Base-by-base conservation (phyloP, 2,888 invertebrate species). In the Sarcophaga variegata region DNA sequence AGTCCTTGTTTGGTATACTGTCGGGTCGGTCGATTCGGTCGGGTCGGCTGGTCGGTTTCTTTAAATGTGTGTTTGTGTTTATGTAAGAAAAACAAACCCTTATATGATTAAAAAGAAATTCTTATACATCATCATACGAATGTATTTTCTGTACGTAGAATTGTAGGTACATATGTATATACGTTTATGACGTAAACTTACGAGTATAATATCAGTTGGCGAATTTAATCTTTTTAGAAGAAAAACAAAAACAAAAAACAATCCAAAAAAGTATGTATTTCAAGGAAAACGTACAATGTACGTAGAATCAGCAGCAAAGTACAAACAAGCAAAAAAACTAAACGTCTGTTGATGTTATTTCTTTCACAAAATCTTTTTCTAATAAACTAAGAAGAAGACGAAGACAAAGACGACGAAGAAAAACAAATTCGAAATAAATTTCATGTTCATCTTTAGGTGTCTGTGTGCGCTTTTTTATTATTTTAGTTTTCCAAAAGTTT, bases 31-130 rank as follows among this genome's bases (percentile, higher is more conserved):
- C 22, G 37, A 25, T 25, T 25, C 25, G 25, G 37, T 8, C 37
- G 37, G 37, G 37, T 37, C 37, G 37, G 37, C 2, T n/a, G 45
- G 20, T 60, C 22, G 27, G 27, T 63, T 47, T 17, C 6, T 12
- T 54, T 54, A 14, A 54, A 54, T 54, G 14, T 70, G 37, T 67
- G 20, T 22, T 37, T 78, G 49, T 75, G 60, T 74, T 47, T 22
- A 62, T 78, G 49, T 75, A 64, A 20, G 67, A 54, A 81, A 80
- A 81, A 81, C 71, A 85, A 77, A 85, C 84, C 84, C 84, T 81
- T 85, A 67, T 62, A 59, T 54, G 76, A 84, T 84, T 84, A 75
- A 83, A 37, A 2, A 37, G 2, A 37, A 37, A 76, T 81, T 80
- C 84, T 76, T 22, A 66, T 84, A 80, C 74, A 83, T 45, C 17